Base-by-base conservation (phyloP, 2,113 vertebrate genomes). In the Ophthalmolycus amberensis region DNA sequence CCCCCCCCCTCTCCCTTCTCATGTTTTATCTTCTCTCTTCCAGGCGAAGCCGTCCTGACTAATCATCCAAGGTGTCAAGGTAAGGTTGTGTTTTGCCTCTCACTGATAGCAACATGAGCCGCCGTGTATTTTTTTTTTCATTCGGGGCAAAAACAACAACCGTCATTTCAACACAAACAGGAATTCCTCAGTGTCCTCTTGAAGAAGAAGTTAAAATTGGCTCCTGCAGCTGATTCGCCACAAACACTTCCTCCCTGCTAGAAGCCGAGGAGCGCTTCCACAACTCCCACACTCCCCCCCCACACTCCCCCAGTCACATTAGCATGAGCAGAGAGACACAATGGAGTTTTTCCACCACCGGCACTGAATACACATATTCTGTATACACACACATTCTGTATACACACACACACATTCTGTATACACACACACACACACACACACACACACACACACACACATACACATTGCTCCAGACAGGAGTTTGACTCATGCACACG, bases 51-150 rank as follows among this genome's bases (percentile, higher is more conserved):
- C 77, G 8, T 80, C 86, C 85, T 84, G 79, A 88, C 87, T 80
- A 74, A 88, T 90, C 89, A 86, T 80, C 85, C 82, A 22, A 74
- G 80, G 89, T 87, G 87, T 89, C 80, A 79, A 90, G 85, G 92
- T 91, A 85, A 85, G 86, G 38, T 72, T 64, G 56, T 65, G 84
- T 79, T 84, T 2, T 37, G 29, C 71, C 77, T 71, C 79, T 73
- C 65, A 18, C 50, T 37, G 68, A 77, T 75, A 82, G 42, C 56
- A 69, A 73, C 82, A 75, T 32, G 50, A 84, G 22, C 59, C 50
- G 42, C 4, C 3, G 63, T 37, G 81, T 73, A 12, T 86, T 82
- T 25, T 58, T 58, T 44, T 10, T 80, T 68, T 63, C 63, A 77
- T 69, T 50, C 3, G 12, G 67, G 20, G 22, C 25, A 29, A 67